Evolutionary conservation across 2,888 invertebrate genomes (phyloP).

Genomic region (Scotopteryx bipunctaria): DNA sequence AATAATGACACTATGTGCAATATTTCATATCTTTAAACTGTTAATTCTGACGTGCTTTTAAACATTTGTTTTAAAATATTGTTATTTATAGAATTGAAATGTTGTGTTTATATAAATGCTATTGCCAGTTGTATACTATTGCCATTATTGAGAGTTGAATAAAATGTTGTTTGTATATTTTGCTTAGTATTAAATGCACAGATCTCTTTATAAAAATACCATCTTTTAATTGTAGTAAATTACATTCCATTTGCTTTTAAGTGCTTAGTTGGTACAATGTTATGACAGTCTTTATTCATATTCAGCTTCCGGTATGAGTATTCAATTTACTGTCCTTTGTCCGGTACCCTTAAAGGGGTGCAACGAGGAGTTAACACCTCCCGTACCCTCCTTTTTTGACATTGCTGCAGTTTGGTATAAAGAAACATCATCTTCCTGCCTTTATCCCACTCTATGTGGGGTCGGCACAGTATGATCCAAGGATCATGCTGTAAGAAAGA

Average conservation of each 20-base stretch:
- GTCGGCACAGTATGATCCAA: too few species aligned
- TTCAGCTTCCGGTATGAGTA: too few species aligned
- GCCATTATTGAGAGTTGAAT: slow-evolving; percentile 37
- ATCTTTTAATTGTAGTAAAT: slow-evolving; percentile 49
- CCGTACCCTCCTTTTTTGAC: too few species aligned
- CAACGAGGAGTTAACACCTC: too few species aligned
- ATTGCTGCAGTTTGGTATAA: too few species aligned
- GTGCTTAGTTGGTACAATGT: slow-evolving; percentile 54
- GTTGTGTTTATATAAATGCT: slow-evolving; percentile 15
- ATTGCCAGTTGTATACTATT: slow-evolving; percentile 39
- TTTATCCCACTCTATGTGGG: too few species aligned
- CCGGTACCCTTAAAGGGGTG: too few species aligned
- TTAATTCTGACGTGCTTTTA: too few species aligned
- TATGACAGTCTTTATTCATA: too few species aligned
- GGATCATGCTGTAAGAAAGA: too few species aligned
- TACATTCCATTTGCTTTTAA: slow-evolving; percentile 70
- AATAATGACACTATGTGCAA: slow-evolving; percentile 10
- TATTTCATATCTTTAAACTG: background rate
- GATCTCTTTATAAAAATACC: slow-evolving; percentile 46
- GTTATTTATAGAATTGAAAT: background rate
- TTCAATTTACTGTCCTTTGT: too few species aligned
- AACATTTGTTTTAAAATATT: background rate
- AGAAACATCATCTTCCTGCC: too few species aligned
- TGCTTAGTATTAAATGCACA: slow-evolving; percentile 31
- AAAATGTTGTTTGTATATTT: slow-evolving; percentile 44